Percentiles rank a stretch among this genome's conserved stretches.
Evolutionary conservation across 2,888 invertebrate genomes (phyloP).

Genomic region (Opisthograptis luteolata): DNA sequence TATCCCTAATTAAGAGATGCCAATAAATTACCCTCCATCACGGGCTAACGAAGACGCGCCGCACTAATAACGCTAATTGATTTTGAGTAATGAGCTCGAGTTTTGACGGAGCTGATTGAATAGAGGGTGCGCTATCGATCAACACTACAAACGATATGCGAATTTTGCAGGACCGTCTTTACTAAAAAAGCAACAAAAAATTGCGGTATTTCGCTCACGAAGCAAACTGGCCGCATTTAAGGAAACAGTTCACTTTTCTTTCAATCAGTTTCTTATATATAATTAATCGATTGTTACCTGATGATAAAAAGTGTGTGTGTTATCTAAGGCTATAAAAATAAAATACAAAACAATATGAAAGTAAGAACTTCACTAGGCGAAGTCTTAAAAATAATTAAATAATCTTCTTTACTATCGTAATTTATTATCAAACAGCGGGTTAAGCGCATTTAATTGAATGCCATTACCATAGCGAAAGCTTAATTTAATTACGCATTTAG

Average conservation of each 20-base stretch:
- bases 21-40: constrained; percentile 86
- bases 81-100: constrained; percentile 84
- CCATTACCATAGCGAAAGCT: constrained; percentile 73
- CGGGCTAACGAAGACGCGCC: constrained; percentile 84
- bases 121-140: constrained; percentile 67
- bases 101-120: constrained; percentile 81
- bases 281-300: too few species aligned
- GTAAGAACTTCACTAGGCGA: not conserved
- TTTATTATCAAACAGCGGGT: constrained; percentile 11
- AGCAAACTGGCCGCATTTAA: too few species aligned
- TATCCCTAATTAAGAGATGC: constrained; percentile 86
- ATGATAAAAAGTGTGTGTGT: too few species aligned
- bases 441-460: constrained; percentile 72
- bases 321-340: too few species aligned
- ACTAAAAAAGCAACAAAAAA: not conserved
- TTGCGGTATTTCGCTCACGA: too few species aligned
- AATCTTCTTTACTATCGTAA: constrained; percentile 18
- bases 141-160: constrained; percentile 30
- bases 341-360: not conserved
- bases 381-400: not conserved
- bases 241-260: too few species aligned
- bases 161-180: not conserved
- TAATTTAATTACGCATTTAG: constrained; percentile 69
- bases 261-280: too few species aligned
- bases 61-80: constrained; percentile 84